These are phyloP conservation scores for Galerucella calmariensis DNA, from an alignment of 2,888 invertebrate species.

Conservation along the genomic window DNA sequence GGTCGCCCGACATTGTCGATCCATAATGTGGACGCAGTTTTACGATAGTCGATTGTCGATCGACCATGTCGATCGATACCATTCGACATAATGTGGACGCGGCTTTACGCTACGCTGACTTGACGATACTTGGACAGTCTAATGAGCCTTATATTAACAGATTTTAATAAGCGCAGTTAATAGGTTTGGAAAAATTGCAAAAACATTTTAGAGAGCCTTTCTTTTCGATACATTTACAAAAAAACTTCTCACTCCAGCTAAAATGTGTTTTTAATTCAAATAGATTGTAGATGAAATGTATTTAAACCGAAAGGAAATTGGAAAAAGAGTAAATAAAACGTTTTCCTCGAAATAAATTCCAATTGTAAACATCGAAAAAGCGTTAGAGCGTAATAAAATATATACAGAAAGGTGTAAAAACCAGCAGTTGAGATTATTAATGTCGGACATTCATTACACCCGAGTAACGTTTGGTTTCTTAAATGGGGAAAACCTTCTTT, in stretches of 20 bases:
- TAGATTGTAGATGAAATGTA: not conserved
- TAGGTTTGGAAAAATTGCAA: too few species aligned
- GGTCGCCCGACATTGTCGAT: too few species aligned
- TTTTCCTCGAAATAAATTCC: not conserved
- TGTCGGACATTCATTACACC: constrained; percentile 58
- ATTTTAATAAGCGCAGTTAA: too few species aligned
- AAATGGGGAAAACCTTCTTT: constrained; percentile 66
- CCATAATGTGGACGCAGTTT: too few species aligned
- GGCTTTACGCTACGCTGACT: too few species aligned
- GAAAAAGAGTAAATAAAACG: not conserved
- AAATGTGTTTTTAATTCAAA: not conserved
- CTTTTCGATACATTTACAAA: not conserved
- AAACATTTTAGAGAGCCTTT: too few species aligned
- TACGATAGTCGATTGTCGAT: too few species aligned
- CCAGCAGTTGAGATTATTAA: constrained; percentile 58
- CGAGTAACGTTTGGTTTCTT: constrained; percentile 62
- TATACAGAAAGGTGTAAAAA: constrained; percentile 51
- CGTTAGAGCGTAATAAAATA: constrained; percentile 39
- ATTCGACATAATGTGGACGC: too few species aligned
- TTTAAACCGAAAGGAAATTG: not conserved
- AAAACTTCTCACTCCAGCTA: not conserved
- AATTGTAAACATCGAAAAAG: constrained; percentile 10
- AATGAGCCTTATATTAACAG: too few species aligned
- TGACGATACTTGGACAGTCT: too few species aligned
- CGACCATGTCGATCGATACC: too few species aligned